phyloP scores from a whole-genome alignment of 2,797 vertebrate genomes.

The Catharus ustulatus region DNA sequence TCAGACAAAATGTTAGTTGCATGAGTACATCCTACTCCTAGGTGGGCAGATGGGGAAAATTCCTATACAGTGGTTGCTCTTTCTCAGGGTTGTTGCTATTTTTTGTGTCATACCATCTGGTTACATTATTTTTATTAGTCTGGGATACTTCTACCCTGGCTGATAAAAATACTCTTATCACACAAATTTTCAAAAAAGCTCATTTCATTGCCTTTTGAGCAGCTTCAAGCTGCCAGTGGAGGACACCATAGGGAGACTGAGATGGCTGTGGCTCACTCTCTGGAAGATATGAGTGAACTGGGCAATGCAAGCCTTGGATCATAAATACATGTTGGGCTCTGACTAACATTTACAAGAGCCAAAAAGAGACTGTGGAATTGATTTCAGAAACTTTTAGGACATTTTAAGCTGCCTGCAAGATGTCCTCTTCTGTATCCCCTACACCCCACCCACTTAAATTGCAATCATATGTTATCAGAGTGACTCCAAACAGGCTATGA shows the following conservation, averaged over 20 bases:
- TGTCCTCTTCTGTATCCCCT: not conserved
- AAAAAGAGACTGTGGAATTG: not conserved
- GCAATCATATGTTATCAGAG: constrained; percentile 18
- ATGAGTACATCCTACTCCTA: not conserved
- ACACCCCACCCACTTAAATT: constrained; percentile 37
- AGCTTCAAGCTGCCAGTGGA: not conserved
- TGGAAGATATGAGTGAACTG: not conserved
- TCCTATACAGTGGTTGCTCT: not conserved
- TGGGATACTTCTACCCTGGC: not conserved
- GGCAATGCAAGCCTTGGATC: not conserved
- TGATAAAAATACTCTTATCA: not conserved
- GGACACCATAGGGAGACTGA: not conserved
- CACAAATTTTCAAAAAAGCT: not conserved
- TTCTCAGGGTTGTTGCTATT: not conserved
- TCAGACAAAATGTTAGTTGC: not conserved
- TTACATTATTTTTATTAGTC: not conserved
- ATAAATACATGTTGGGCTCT: constrained; percentile 19
- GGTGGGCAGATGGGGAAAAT: not conserved
- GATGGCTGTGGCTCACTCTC: not conserved
- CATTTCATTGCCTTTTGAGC: not conserved
- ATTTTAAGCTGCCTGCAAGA: constrained; percentile 36
- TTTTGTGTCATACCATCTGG: not conserved
- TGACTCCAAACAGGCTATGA: accelerated
- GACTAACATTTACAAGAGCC: not conserved
- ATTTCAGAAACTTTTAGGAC: constrained; percentile 20